Base-by-base conservation (phyloP, 1,140 invertebrate species). In the Rhyzopertha dominica region DNA sequence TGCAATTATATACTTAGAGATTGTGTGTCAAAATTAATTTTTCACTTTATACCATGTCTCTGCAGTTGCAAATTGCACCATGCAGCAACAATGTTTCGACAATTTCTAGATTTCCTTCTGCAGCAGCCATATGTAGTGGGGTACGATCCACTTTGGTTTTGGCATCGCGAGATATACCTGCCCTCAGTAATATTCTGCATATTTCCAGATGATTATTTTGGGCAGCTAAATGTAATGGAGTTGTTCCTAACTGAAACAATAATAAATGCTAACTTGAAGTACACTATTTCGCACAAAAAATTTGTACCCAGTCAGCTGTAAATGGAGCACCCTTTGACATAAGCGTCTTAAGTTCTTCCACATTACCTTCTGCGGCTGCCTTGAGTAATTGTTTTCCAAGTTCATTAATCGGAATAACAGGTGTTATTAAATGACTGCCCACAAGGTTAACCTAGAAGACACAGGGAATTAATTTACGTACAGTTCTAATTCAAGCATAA, bases 121-220 rank as follows among this genome's bases (percentile, higher is more conserved):
- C 86, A 3, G 85, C 80, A 20, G 91, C 90, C 61, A 91, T 79
- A 68, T 94, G 89, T 23, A 96, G 67, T 28, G 92, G 86, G 16
- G 93, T 95, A 57, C 89, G 76, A 63, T 94, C 90, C 1, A 95
- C 90, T 75, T 96, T 96, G 10, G 90, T 95, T 53, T 86, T 77
- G 3, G 87, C 82, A 73, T 95, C 91, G 55, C 84, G 76, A 20
- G 83, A 87, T 48, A 93, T 88, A 30, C 91, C 91, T 22, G 88
- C 87, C 49, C 82, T 74, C 17, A 95, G 69, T 23, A 96, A 71
- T 45, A 90, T 79, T 54, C 90, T 83, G 47, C 85, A 89, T 35
- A 88, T 87, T 49, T 84, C 83, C 31, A 79, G 61, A 63, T 93
- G 87, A 58, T 89, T 90, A 67, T 82, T 81, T 66, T 84, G 81